A percentile compares a stretch with the other conserved stretches of the same genome.
Conservation (phyloP, 2,113 vertebrate genomes). For the Ondatra zibethicus region DNA sequence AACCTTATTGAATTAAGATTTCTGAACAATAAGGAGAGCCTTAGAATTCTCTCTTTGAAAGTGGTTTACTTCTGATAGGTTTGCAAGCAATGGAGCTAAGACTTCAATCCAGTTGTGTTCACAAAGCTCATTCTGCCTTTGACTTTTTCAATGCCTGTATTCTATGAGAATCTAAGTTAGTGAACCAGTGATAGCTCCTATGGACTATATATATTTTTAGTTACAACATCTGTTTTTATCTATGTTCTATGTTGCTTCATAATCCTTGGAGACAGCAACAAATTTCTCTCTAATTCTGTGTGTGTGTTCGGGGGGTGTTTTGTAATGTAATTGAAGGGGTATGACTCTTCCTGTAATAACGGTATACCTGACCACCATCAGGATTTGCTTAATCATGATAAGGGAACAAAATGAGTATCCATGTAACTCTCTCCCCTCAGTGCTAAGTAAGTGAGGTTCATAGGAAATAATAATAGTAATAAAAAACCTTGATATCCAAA, state of each 20-base stretch:
- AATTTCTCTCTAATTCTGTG: no score
- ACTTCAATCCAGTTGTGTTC: constrained; percentile 69
- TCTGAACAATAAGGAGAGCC: not conserved
- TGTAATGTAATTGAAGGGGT: not conserved
- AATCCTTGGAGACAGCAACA: not conserved
- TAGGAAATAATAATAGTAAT: not conserved
- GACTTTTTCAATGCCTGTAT: constrained; percentile 69
- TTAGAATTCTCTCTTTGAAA: not conserved
- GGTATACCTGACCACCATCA: not conserved
- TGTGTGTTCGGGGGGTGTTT: not conserved
- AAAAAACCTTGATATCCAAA: not conserved
- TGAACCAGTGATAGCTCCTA: constrained; percentile 69
- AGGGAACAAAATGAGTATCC: not conserved
- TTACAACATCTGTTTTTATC: constrained; percentile 59
- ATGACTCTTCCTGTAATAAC: constrained; percentile 47
- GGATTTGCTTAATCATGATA: constrained; percentile 25
- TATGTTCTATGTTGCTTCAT: constrained; percentile 58
- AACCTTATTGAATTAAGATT: not conserved
- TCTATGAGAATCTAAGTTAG: constrained; percentile 77
- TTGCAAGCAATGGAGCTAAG: constrained; percentile 44
- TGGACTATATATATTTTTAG: constrained; percentile 66
- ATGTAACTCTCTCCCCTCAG: not conserved
- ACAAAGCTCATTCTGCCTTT: constrained; percentile 69
- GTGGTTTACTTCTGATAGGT: not conserved
- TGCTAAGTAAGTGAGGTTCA: not conserved